phyloP scores from a whole-genome alignment of 2,113 vertebrate genomes.

The Poicephalus gulielmi region DNA sequence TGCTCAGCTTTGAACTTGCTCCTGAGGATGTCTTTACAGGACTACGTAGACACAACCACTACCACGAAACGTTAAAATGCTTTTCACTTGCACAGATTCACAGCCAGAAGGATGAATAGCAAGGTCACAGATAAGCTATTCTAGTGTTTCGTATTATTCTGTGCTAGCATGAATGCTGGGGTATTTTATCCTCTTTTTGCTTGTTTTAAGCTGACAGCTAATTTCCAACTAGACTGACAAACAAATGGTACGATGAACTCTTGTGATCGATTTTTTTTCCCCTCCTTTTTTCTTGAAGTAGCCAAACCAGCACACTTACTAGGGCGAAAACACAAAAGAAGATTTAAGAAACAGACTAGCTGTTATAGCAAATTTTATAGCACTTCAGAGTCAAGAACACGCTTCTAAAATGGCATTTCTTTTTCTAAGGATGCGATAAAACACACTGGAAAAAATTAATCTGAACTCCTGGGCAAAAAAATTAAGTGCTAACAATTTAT shows the following conservation, averaged over 20 bases:
- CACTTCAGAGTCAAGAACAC: not conserved
- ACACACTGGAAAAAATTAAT: not conserved
- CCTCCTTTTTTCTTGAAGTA: not conserved
- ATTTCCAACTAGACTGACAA: not conserved
- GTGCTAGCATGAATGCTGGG: not conserved
- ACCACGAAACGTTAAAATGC: not conserved
- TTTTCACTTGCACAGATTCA: not conserved
- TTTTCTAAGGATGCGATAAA: not conserved
- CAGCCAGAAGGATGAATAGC: not conserved
- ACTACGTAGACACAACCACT: not conserved
- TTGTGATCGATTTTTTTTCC: fast-evolving
- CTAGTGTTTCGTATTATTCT: not conserved
- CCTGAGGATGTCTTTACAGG: not conserved
- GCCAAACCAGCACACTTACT: not conserved
- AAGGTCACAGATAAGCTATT: not conserved
- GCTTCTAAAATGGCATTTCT: not conserved
- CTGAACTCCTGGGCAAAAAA: not conserved
- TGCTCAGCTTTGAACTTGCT: not conserved
- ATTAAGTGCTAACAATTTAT: not conserved
- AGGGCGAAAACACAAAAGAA: not conserved
- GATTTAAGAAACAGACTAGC: not conserved
- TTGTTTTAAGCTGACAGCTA: not conserved
- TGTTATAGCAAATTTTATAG: not conserved
- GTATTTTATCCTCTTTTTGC: not conserved
- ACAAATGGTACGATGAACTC: not conserved